phyloP scores from a whole-genome alignment of 2,797 vertebrate species.

The Cyclura pinguis region DNA sequence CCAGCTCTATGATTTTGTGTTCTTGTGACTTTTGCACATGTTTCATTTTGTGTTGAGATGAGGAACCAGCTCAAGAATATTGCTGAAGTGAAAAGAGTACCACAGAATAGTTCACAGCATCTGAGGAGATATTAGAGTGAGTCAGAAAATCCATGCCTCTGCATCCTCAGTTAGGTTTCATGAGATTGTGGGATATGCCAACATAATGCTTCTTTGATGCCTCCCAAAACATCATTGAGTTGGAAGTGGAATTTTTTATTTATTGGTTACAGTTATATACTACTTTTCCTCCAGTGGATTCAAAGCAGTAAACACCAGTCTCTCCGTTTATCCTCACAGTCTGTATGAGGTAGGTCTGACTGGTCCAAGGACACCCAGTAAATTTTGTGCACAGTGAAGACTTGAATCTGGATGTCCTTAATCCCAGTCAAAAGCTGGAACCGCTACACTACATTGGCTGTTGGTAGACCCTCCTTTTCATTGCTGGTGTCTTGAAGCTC shows the following conservation, averaged over 20 bases:
- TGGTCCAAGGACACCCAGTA: neutral
- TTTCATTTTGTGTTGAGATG: neutral
- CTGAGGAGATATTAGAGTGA: neutral
- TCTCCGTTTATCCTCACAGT: neutral
- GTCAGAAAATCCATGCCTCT: neutral
- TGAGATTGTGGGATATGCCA: neutral
- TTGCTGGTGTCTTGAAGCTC: neutral
- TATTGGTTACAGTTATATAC: neutral
- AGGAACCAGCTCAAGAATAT: neutral
- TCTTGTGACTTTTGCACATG: neutral
- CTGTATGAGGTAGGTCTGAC: neutral
- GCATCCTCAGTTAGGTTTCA: neutral
- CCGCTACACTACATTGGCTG: neutral
- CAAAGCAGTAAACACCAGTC: neutral
- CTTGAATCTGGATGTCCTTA: neutral
- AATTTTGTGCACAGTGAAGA: neutral
- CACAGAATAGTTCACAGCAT: neutral
- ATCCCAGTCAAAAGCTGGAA: neutral
- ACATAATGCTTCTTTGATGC: neutral
- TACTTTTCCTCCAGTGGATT: neutral
- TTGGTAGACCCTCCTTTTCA: neutral
- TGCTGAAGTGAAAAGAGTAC: neutral
- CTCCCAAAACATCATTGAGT: neutral
- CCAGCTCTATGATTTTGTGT: too few relatives aligned
- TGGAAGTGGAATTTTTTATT: neutral